Conservation (phyloP, 2,888 invertebrate species). For the Zele albiditarsus region DNA sequence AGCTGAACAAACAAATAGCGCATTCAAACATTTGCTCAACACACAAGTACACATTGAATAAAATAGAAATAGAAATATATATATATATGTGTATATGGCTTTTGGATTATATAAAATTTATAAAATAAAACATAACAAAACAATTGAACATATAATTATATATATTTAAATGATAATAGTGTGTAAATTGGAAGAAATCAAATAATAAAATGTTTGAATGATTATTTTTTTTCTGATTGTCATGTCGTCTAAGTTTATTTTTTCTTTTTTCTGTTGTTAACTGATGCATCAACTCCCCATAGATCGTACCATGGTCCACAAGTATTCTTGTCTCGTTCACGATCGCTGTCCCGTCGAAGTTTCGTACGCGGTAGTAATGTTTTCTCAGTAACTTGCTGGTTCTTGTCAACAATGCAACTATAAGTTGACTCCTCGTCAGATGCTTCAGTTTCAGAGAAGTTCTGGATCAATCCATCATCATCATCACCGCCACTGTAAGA, state of each 20-base stretch:
- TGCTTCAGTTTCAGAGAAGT: conserved; percentile 69
- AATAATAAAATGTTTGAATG: not conserved
- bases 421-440: conserved; percentile 73
- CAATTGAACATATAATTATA: not conserved
- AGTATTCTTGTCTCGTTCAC: conserved; percentile 76
- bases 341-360: conserved; percentile 76
- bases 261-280: conserved; percentile 75
- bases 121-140: conserved; percentile 7
- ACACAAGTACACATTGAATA: not conserved
- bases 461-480: conserved; percentile 65
- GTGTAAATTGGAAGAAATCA: no score
- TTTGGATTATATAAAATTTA: not conserved
- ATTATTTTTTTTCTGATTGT: not conserved
- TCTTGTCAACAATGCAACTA: conserved; percentile 87
- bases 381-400: conserved; percentile 75
- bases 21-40: conserved; percentile 7
- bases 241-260: conserved; percentile 15
- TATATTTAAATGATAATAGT: not conserved
- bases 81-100: not conserved
- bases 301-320: conserved; percentile 93
- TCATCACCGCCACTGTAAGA: conserved; percentile 61
- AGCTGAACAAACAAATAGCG: not conserved
- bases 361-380: conserved; percentile 82
- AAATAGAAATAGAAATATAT: not conserved
- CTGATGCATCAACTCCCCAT: conserved; percentile 85